Evolutionary conservation across 2,113 vertebrate genomes (phyloP).

Genomic region (Oncorhynchus keta): DNA sequence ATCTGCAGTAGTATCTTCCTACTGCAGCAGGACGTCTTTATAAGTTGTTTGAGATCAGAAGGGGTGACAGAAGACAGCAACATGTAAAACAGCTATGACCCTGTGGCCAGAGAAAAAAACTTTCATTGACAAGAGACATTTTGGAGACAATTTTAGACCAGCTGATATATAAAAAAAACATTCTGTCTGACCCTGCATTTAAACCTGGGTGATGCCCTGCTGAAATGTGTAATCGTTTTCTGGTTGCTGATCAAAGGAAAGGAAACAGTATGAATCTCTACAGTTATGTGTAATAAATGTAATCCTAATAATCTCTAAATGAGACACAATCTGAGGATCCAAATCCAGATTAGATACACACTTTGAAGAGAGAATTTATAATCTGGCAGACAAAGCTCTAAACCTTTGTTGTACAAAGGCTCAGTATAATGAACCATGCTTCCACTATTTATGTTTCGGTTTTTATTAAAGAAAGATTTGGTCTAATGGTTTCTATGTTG

Average conservation of each 20-base stretch:
- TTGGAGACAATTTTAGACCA: neutral
- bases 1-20: no score
- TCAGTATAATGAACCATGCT: neutral
- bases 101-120: neutral
- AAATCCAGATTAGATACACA: conserved; percentile 2
- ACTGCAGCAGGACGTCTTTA: no score
- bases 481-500: neutral
- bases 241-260: neutral
- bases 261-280: neutral
- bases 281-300: neutral
- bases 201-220: neutral
- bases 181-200: neutral
- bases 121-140: neutral
- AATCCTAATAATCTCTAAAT: neutral
- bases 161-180: neutral
- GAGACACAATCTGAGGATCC: neutral
- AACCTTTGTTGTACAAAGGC: neutral
- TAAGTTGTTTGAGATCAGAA: no score
- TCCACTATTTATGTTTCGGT: neutral
- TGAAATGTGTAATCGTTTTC: neutral
- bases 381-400: neutral
- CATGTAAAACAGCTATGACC: no score
- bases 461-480: neutral
- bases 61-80: no score
- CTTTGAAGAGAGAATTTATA: neutral